phyloP scores from a whole-genome alignment of 1,140 invertebrate genomes.

The Rhagoletis zephyria region DNA sequence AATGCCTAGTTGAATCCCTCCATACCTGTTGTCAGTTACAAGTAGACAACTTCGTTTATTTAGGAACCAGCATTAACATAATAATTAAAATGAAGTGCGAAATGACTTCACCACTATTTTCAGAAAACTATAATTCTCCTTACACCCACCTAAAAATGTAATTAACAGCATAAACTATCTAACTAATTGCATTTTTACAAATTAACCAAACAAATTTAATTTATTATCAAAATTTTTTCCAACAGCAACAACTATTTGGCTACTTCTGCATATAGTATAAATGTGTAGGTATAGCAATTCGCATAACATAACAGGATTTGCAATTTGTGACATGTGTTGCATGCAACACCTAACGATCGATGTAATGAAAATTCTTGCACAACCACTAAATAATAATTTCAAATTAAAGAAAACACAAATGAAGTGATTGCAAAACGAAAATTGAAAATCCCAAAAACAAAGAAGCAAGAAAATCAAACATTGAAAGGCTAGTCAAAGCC shows the following conservation, averaged over 20 bases:
- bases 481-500: background rate
- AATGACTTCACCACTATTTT: too few species aligned
- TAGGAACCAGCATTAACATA: too few species aligned
- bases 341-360: constrained; percentile 17
- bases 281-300: background rate
- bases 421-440: background rate
- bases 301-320: constrained; percentile 23
- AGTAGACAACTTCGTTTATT: too few species aligned
- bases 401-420: constrained; percentile 28
- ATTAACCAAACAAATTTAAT: constrained; percentile 21
- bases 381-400: constrained; percentile 49
- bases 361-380: constrained; percentile 38
- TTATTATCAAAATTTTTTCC: constrained; percentile 25
- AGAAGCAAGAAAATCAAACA: background rate
- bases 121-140: too few species aligned
- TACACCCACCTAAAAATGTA: too few species aligned
- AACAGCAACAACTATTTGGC: background rate
- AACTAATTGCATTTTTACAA: background rate
- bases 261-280: background rate
- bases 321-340: constrained; percentile 42
- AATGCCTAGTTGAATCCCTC: too few species aligned
- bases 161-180: too few species aligned
- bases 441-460: background rate
- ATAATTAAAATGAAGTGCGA: too few species aligned
- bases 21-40: too few species aligned